Conservation (phyloP, 2,113 vertebrate genomes). For the Dissostichus mawsoni region DNA sequence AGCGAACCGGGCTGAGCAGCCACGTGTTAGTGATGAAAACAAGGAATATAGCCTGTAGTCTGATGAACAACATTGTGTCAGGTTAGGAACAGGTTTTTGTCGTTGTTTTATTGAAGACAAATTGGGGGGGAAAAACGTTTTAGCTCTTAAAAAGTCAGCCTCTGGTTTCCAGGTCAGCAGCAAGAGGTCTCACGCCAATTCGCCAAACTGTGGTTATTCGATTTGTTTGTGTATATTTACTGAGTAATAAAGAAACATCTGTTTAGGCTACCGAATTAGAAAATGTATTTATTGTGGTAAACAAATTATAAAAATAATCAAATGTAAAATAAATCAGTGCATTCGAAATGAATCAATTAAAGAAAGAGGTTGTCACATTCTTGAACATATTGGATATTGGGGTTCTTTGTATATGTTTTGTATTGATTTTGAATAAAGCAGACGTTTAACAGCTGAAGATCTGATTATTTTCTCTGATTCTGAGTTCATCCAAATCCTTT, state of each 20-base stretch:
- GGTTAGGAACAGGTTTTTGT: background rate
- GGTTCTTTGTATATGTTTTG: constrained; percentile 10
- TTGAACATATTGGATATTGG: constrained; percentile 21
- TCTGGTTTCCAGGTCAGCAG: constrained; percentile 30
- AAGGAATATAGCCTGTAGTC: constrained; percentile 80
- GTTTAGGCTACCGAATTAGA: background rate
- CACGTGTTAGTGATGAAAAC: constrained; percentile 82
- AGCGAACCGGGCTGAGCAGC: constrained; percentile 73
- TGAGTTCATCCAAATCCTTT: background rate
- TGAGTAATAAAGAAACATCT: background rate
- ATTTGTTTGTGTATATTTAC: constrained; percentile 26
- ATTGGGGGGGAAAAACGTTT: background rate
- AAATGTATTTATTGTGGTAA: background rate
- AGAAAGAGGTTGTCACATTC: constrained; percentile 17
- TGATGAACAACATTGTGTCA: constrained; percentile 80
- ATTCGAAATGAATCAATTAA: constrained; percentile 25
- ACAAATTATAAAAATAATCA: constrained; percentile 9
- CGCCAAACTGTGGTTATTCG: constrained; percentile 12
- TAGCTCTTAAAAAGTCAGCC: background rate
- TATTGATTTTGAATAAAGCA: background rate
- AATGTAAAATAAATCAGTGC: constrained; percentile 57
- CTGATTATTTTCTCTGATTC: too few relatives aligned
- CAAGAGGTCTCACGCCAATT: constrained; percentile 31
- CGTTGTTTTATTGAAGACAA: constrained; percentile 20
- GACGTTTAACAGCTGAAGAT: background rate